phyloP scores from a whole-genome alignment of 2,888 invertebrate species.

The Geotrupes spiniger region DNA sequence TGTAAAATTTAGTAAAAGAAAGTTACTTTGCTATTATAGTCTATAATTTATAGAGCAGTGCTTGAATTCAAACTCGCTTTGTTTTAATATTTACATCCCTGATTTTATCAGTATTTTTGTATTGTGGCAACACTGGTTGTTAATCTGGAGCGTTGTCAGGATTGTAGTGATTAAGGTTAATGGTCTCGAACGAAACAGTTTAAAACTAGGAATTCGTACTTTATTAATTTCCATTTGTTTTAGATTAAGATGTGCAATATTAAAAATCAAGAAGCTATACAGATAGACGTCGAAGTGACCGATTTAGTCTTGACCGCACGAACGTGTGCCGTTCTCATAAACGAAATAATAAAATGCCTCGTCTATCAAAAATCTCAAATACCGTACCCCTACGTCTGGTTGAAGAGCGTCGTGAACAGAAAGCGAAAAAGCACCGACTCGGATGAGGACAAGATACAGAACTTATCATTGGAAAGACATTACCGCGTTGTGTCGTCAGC shows the following conservation, averaged over 20 bases:
- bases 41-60: no score
- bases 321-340: slow-evolving; percentile 57
- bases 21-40: no score
- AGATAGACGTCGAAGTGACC: slow-evolving; percentile 48
- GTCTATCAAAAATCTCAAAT: slow-evolving; percentile 57
- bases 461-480: slow-evolving; percentile 37
- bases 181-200: no score
- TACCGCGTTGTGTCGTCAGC: slow-evolving; percentile 37
- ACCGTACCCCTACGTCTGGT: slow-evolving; percentile 42
- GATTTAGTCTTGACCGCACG: slow-evolving; percentile 55
- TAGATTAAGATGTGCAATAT: slow-evolving; percentile 21
- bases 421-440: slow-evolving; percentile 30
- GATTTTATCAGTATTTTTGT: no score
- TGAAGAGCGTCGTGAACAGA: slow-evolving; percentile 38
- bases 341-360: slow-evolving; percentile 58
- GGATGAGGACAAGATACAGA: slow-evolving; percentile 17
- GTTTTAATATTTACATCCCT: no score
- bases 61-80: no score
- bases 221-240: no score
- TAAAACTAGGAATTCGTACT: no score
- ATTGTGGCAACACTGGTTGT: no score
- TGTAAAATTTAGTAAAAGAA: no score
- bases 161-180: no score
- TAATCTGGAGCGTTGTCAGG: no score
- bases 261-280: slow-evolving; percentile 1